Conservation (phyloP, 2,113 vertebrate genomes). For the Cyprinodon brontotheroides region DNA sequence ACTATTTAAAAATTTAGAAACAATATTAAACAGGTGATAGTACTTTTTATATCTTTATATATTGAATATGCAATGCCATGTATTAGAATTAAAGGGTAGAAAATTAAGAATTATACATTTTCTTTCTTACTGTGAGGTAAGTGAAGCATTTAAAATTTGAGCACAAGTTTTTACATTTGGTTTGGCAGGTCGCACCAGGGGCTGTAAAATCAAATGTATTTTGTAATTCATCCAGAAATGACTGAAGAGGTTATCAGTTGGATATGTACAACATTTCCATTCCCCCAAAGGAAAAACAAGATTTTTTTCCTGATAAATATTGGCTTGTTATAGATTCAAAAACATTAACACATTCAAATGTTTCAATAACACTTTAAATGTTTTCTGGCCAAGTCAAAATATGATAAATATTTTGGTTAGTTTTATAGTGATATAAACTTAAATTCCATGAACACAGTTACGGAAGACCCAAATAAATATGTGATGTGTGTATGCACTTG, state of each 20-base stretch:
- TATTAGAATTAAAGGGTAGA: not conserved
- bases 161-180: not conserved
- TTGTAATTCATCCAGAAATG: not conserved
- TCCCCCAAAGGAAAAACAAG: not conserved
- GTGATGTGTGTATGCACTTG: too few species aligned
- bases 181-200: not conserved
- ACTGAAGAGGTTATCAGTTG: not conserved
- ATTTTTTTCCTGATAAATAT: not conserved
- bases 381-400: not conserved
- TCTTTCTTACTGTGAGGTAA: not conserved
- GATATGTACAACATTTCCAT: not conserved
- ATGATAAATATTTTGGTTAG: too few species aligned
- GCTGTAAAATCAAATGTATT: not conserved
- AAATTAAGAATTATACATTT: not conserved
- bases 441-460: not conserved
- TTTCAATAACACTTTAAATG: not conserved
- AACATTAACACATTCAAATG: not conserved
- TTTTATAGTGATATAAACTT: not conserved
- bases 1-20: slow-evolving; percentile 51
- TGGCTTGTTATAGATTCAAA: not conserved
- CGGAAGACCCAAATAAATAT: not conserved
- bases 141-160: not conserved
- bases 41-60: slow-evolving; percentile 5
- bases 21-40: slow-evolving; percentile 56
- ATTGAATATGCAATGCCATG: slow-evolving; percentile 9